Conservation (phyloP, 2,113 vertebrate genomes). For the Mugil cephalus region DNA sequence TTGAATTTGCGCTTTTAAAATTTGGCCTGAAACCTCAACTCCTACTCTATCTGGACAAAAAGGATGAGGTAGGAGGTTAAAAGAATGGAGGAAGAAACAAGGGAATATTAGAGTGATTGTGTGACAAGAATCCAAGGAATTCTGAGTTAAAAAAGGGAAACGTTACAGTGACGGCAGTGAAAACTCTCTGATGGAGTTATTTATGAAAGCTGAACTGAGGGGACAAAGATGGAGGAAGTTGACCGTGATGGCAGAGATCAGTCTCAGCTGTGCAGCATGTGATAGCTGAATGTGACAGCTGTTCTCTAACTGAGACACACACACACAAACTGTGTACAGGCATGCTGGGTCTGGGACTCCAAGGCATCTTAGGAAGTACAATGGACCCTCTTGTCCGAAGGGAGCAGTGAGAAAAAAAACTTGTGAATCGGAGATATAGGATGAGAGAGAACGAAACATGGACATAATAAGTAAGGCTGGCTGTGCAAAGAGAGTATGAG, state of each 20-base stretch:
- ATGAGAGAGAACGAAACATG: conserved; percentile 24
- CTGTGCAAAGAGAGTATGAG: conserved; percentile 15
- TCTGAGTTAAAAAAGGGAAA: conserved; percentile 4
- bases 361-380: conserved; percentile 77
- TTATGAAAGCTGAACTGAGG: neutral
- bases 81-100: conserved; percentile 17
- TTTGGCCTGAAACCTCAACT: conserved; percentile 27
- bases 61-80: conserved; percentile 45
- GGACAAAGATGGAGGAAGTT: conserved; percentile 28
- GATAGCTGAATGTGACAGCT: conserved; percentile 83
- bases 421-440: conserved; percentile 23
- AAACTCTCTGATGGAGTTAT: neutral
- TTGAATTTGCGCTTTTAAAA: neutral
- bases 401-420: conserved; percentile 46
- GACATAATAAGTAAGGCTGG: conserved; percentile 18
- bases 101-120: neutral
- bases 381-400: conserved; percentile 78
- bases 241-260: conserved; percentile 30
- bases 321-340: conserved; percentile 61
- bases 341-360: conserved; percentile 72
- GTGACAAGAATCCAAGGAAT: neutral
- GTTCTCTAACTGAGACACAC: conserved; percentile 76
- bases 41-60: conserved; percentile 57
- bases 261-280: conserved; percentile 79
- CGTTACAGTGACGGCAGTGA: neutral